Conservation (phyloP, 2,888 invertebrate genomes). For the Oxyteleia sp. region DNA sequence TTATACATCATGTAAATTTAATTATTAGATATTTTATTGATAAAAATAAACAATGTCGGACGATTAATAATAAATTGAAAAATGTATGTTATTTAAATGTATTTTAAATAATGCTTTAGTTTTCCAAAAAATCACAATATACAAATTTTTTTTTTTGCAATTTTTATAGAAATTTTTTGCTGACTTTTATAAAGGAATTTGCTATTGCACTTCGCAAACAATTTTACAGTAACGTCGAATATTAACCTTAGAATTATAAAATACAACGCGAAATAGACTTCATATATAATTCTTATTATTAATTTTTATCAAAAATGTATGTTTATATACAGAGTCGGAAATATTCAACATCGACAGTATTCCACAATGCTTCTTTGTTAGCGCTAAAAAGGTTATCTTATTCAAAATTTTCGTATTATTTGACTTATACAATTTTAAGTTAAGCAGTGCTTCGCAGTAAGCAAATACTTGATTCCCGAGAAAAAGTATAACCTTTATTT, state of each 20-base stretch:
- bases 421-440: constrained; percentile 53
- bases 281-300: constrained; percentile 29
- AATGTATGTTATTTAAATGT: background rate
- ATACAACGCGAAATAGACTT: constrained; percentile 22
- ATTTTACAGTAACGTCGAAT: constrained; percentile 41
- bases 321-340: constrained; percentile 42
- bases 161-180: constrained; percentile 22
- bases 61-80: too few relatives aligned
- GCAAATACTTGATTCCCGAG: constrained; percentile 55
- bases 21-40: too few relatives aligned
- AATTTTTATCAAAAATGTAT: constrained; percentile 27
- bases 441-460: constrained; percentile 36
- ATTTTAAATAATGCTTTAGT: background rate
- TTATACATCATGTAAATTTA: background rate
- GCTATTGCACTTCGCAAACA: constrained; percentile 18
- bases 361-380: constrained; percentile 59
- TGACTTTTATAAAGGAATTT: constrained; percentile 24
- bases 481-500: constrained; percentile 50
- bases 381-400: constrained; percentile 45
- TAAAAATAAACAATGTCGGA: too few relatives aligned
- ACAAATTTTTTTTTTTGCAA: constrained; percentile 5
- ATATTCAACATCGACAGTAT: constrained; percentile 34
- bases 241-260: constrained; percentile 43
- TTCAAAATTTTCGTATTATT: constrained; percentile 60
- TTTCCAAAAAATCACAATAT: constrained; percentile 1